Conservation (phyloP, 1,140 invertebrate species). For the Cryptotermes secundus region DNA sequence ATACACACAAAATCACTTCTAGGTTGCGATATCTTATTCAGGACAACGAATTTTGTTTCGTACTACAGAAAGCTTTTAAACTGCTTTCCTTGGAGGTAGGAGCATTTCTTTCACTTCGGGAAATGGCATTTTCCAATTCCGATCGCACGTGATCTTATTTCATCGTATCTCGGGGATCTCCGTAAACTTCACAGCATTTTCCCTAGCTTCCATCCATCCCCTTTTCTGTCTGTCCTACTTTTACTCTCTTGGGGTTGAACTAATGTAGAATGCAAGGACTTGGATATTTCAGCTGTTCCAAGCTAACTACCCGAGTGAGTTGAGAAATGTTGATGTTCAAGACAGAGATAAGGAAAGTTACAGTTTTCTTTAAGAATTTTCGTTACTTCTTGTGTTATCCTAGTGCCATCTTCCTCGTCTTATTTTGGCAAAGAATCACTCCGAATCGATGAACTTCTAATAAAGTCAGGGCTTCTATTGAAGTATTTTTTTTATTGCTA, state of each 20-base stretch:
- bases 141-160: slow-evolving; percentile 10
- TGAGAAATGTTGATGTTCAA: neutral
- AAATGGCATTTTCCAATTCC: slow-evolving; percentile 19
- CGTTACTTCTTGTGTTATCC: too few species aligned
- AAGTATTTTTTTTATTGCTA: too few species aligned
- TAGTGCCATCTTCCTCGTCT: too few species aligned
- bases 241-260: neutral
- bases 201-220: neutral
- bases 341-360: neutral
- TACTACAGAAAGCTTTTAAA: slow-evolving; percentile 14
- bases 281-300: neutral
- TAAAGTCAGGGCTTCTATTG: too few species aligned
- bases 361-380: neutral
- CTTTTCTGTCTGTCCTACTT: neutral
- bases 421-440: too few species aligned
- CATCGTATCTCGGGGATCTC: neutral
- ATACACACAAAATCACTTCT: neutral
- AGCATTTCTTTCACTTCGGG: neutral
- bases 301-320: neutral
- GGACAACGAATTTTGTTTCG: slow-evolving; percentile 1
- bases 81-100: neutral
- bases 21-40: slow-evolving; percentile 11
- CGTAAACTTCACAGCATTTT: neutral
- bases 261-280: neutral
- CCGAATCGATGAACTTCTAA: too few species aligned